phyloP scores from a whole-genome alignment of 2,113 vertebrate species.

The Gymnobelideus leadbeateri region DNA sequence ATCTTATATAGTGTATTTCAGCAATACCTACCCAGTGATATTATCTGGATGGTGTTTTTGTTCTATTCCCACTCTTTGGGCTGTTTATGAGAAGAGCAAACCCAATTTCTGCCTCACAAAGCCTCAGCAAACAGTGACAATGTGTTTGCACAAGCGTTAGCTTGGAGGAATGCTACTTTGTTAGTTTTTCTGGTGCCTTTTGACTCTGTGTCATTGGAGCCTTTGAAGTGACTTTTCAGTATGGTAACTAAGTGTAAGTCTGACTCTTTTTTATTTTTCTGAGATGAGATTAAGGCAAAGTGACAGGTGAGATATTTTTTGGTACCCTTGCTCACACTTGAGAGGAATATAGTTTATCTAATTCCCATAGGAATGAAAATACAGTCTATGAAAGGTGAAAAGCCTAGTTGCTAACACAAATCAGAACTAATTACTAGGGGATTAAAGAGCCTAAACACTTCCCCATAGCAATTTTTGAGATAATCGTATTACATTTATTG shows the following conservation, averaged over 20 bases:
- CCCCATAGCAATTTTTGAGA: background rate
- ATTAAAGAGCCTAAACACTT: background rate
- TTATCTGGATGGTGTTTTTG: background rate
- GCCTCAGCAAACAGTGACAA: background rate
- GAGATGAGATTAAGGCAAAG: too few relatives aligned
- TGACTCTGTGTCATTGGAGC: background rate
- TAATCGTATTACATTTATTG: background rate
- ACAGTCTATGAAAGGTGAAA: background rate
- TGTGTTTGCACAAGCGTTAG: background rate
- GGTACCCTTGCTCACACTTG: background rate
- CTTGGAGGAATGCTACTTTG: background rate
- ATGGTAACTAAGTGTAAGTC: background rate
- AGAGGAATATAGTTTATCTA: background rate
- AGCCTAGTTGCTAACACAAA: background rate
- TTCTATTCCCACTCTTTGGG: background rate
- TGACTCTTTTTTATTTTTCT: background rate
- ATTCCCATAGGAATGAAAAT: background rate
- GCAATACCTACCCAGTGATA: slow-evolving; percentile 6
- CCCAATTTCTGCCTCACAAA: background rate
- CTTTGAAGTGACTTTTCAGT: background rate
- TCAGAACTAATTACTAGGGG: background rate
- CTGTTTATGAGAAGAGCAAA: background rate
- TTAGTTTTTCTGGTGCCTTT: background rate
- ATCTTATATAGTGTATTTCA: background rate
- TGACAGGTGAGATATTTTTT: too few relatives aligned